These are phyloP conservation scores for Mustela nigripes DNA, from an alignment of 2,113 vertebrate genomes.

Conservation along the genomic window DNA sequence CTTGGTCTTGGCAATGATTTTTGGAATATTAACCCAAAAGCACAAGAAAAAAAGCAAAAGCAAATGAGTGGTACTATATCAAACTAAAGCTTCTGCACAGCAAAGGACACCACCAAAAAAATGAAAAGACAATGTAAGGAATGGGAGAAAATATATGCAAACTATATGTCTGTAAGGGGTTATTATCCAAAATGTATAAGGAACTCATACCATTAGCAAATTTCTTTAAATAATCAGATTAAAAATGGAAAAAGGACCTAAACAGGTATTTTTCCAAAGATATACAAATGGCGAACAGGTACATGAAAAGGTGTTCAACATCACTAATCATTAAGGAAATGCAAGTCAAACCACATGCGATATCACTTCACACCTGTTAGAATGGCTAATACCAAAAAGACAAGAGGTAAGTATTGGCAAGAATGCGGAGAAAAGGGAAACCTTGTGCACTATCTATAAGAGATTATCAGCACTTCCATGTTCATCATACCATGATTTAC, in stretches of 20 bases:
- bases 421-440: not conserved
- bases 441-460: not conserved
- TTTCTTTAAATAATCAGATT: not conserved
- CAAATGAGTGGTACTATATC: not conserved
- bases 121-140: not conserved
- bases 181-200: not conserved
- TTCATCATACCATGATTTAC: not conserved
- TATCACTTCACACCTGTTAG: not conserved
- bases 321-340: not conserved
- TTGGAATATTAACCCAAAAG: not conserved
- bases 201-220: not conserved
- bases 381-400: not conserved
- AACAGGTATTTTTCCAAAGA: not conserved
- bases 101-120: not conserved
- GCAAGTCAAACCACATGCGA: not conserved
- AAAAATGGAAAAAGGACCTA: not conserved
- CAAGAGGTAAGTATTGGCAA: not conserved
- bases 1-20: not conserved
- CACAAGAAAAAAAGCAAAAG: not conserved
- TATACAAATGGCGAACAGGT: not conserved
- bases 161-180: not conserved
- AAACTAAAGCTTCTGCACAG: not conserved
- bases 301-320: not conserved
- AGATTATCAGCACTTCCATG: not conserved
- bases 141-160: not conserved